Base-by-base conservation (phyloP, 2,888 invertebrate species). In the Rhagophthalmus giganteus region DNA sequence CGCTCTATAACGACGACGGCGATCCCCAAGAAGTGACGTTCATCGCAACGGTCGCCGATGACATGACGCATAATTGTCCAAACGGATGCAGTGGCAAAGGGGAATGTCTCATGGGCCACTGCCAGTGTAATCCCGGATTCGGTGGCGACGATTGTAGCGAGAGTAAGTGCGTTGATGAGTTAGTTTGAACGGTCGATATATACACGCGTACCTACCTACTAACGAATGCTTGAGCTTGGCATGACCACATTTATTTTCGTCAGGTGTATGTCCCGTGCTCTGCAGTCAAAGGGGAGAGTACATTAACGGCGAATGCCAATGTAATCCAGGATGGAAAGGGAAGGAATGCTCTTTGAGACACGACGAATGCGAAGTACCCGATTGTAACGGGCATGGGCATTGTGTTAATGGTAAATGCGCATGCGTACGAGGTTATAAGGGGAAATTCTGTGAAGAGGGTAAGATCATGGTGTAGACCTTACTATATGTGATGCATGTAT, bases 281-380 rank as follows among this genome's bases (percentile, higher is more conserved):
- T 99, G 99, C 78, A 94, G 90, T 69, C 96, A 96, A 70, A 88
- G 94, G 58, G 99, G 99, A 24, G 92, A 95, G 72, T 98, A 97
- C 75, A 90, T 92, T 63, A 92, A 94, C 68, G 97, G 98, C 27
- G 90, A 92, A 74, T 99, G 98, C 72, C 90, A 93, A 68, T 99
- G 98, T 75, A 94, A 96, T 76, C 90, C 93, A 2, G 96, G 96
- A 33, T 99, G 96, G 96, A 98, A 96, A 76, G 98, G 98, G 61
- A 90, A 90, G 68, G 98, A 99, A 75, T 99, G 99, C 74, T 92
- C 93, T 32, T 78, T 97, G 61, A 83, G 94, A 28, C 93, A 94
- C 74, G 92, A 94, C 70, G 95, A 97, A 78, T 99, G 98, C 76
- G 94, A 95, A 78, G 90, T 96, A 67, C 85, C 92, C 15, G 94